A percentile compares a stretch with the other conserved stretches of the same genome.
Evolutionary conservation across 2,888 invertebrate species (phyloP).

Genomic region (Bembecia ichneumoniformis): DNA sequence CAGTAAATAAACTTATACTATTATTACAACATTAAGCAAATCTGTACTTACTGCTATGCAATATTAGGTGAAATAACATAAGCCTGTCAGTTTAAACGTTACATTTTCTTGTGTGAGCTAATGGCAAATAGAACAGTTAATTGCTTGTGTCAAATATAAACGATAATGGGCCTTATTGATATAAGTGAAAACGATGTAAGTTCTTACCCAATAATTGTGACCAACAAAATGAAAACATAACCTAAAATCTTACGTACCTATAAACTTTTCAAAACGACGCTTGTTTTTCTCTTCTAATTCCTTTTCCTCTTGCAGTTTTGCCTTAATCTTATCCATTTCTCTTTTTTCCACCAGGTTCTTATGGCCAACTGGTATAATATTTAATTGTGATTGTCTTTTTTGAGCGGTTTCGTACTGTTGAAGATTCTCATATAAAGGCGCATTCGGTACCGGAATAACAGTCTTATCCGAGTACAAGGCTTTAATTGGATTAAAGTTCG

Average conservation of each 20-base stretch:
- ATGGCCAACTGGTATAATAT: slow-evolving; percentile 37
- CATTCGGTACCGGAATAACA: slow-evolving; percentile 67
- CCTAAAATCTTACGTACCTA: slow-evolving; percentile 55
- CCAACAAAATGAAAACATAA: slow-evolving; percentile 40
- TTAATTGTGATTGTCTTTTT: slow-evolving; percentile 9
- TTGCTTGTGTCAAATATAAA: no score
- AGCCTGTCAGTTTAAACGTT: no score
- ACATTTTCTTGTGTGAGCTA: no score
- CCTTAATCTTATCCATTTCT: slow-evolving; percentile 40
- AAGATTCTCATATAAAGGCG: slow-evolving; percentile 79
- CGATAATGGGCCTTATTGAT: no score
- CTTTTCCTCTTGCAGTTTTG: slow-evolving; percentile 27
- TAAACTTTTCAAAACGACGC: slow-evolving; percentile 49
- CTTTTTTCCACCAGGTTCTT: slow-evolving; percentile 35
- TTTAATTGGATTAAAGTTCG: slow-evolving; percentile 78
- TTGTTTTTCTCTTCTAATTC: slow-evolving; percentile 46
- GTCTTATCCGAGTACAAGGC: slow-evolving; percentile 75
- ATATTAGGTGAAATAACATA: no score
- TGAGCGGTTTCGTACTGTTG: slow-evolving; percentile 66
- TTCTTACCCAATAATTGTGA: no score
- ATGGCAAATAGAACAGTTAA: no score
- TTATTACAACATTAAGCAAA: no score
- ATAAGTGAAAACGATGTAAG: no score
- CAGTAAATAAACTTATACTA: no score
- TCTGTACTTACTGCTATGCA: no score